Conservation (phyloP, 2,888 invertebrate genomes). For the Arge pagana region DNA sequence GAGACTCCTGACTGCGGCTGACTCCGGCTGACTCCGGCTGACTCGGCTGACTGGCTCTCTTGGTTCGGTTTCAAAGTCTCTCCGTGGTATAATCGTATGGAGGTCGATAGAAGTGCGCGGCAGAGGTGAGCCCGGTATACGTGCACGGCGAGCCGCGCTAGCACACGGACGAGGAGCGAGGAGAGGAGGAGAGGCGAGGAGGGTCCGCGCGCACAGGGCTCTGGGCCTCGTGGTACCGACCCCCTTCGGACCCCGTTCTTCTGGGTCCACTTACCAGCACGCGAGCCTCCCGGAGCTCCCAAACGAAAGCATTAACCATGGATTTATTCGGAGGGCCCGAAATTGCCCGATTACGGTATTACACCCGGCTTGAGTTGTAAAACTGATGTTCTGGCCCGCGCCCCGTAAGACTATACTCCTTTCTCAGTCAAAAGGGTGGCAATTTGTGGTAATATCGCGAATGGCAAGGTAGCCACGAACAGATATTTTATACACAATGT, state of each 20-base stretch:
- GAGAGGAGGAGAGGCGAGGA: neutral
- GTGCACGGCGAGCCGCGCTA: neutral
- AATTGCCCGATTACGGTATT: conserved; percentile 56
- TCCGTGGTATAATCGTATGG: too few species aligned
- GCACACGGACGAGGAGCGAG: neutral
- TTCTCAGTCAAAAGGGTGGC: conserved; percentile 50
- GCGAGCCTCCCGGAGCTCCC: conserved; percentile 45
- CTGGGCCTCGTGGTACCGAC: too few species aligned
- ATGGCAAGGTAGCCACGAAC: too few species aligned
- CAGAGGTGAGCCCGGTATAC: too few species aligned
- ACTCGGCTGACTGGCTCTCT: conserved; percentile 38
- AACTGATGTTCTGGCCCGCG: conserved; percentile 42
- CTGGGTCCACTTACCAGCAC: conserved; percentile 55
- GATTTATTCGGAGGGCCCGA: conserved; percentile 54
- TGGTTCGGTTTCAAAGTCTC: too few species aligned
- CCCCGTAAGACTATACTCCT: conserved; percentile 41
- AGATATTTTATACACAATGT: conserved; percentile 19
- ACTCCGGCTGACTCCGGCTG: neutral
- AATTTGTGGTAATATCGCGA: conserved; percentile 58
- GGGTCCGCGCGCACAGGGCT: conserved; percentile 1
- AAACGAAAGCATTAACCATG: conserved; percentile 49
- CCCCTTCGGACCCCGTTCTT: neutral
- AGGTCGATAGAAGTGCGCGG: too few species aligned
- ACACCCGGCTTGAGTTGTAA: conserved; percentile 48
- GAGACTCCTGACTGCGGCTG: conserved; percentile 18